Evolutionary conservation across 2,888 invertebrate species (phyloP), one percentile per base, ranked within the genome.

Genomic region (Pogonocherus hispidulus): DNA sequence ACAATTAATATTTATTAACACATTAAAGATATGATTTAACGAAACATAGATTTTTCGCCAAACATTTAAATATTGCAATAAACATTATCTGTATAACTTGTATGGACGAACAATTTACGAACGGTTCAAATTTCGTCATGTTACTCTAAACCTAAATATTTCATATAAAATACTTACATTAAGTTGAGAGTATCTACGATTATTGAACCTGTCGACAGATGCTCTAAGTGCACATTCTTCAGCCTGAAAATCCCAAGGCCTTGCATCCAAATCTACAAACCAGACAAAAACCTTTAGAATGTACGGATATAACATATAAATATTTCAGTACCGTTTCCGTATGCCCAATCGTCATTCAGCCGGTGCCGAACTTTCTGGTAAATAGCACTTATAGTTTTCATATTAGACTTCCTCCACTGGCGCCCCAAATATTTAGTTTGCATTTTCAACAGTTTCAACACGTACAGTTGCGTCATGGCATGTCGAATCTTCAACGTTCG

Each of bases 331-430:
- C 91, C 95, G 87, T 99, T 99, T 64, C 99, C 99, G 88, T 95
- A 99, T 1, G 99, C 99, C 99, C 99, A 99, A 85, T 99, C 99
- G 84, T 99, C 99, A 82, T 98, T 99, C 52, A 99, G 88, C 63
- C 98, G 91, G 87, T 98, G 98, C 35, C 98, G 90, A 3, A 96
- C 96, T 89, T 99, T 98, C 66, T 97, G 94, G 85, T 99, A 99
- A 82, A 99, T 99, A 66, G 98, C 98, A 84, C 98, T 98, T 87
- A 99, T 97, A 0, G 98, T 98, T 86, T 98, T 99, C 99, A 99
- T 99, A 84, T 99, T 99, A 1, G 96, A 95, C 86, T 99, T 99
- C 55, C 99, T 90, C 99, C 99, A 99, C 83, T 99, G 99, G 9
- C 99, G 89, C 0, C 99, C 99, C 79, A 99, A 90, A 87, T 99